Conservation (phyloP, 1,140 invertebrate genomes). For the Hirudo medicinalis region DNA sequence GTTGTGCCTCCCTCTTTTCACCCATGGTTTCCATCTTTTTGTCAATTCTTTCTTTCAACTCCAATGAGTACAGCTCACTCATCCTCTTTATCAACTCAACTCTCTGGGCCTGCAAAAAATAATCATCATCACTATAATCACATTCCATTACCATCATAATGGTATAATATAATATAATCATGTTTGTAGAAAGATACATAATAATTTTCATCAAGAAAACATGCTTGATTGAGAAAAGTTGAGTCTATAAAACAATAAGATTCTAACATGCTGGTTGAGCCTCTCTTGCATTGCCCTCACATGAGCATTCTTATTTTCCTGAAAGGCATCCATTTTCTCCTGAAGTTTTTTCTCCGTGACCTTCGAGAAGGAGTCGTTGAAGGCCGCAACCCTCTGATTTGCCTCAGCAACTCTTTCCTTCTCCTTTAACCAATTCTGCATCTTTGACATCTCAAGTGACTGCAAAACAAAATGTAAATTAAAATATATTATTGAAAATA, state of each 20-base stretch:
- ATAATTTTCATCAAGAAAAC: too few species aligned
- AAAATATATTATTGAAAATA: too few species aligned
- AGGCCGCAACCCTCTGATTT: conserved; percentile 69
- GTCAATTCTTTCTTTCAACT: conserved; percentile 65
- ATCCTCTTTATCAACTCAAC: conserved; percentile 68
- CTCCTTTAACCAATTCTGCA: conserved; percentile 62
- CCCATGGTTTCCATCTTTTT: conserved; percentile 69
- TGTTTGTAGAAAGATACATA: too few species aligned
- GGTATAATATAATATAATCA: too few species aligned
- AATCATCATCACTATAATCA: background rate
- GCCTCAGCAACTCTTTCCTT: conserved; percentile 77
- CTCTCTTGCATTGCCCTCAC: conserved; percentile 72
- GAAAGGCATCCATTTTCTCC: conserved; percentile 72
- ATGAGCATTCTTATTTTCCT: conserved; percentile 72
- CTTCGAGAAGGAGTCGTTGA: conserved; percentile 65
- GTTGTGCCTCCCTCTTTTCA: conserved; percentile 68
- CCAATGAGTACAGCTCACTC: conserved; percentile 65
- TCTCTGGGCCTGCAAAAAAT: conserved; percentile 24
- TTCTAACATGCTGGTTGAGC: conserved; percentile 59
- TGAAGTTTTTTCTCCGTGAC: conserved; percentile 71
- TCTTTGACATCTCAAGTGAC: conserved; percentile 57
- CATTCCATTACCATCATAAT: too few species aligned
- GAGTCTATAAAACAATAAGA: background rate
- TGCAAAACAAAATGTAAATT: background rate
- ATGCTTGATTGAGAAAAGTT: too few species aligned